These are phyloP conservation scores for Taphrorychus bicolor DNA, from an alignment of 2,888 invertebrate species.

Conservation along the genomic window DNA sequence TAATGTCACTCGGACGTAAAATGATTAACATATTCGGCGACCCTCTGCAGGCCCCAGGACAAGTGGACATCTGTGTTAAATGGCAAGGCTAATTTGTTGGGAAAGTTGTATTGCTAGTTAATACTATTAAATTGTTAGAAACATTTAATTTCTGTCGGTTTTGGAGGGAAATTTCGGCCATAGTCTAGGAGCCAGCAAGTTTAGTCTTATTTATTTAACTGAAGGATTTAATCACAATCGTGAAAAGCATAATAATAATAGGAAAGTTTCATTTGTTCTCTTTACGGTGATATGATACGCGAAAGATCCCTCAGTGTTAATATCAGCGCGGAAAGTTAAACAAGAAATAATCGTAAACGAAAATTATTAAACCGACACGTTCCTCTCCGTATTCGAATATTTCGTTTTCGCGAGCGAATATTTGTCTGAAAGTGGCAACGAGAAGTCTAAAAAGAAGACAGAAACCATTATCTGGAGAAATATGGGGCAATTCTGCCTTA, in stretches of 20 bases:
- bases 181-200: not conserved
- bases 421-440: conserved; percentile 40
- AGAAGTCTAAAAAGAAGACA: conserved; percentile 42
- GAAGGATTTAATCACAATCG: not conserved
- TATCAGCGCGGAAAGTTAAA: conserved; percentile 28
- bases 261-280: not conserved
- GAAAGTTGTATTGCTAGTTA: conserved; percentile 38
- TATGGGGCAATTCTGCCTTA: conserved; percentile 48
- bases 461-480: conserved; percentile 46
- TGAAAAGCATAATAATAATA: not conserved
- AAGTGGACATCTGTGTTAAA: conserved; percentile 43
- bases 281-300: not conserved
- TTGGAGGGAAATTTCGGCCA: not conserved
- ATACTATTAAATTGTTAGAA: conserved; percentile 34
- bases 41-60: conserved; percentile 36
- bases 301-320: conserved; percentile 8
- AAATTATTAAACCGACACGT: conserved; percentile 38
- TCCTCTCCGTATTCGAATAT: conserved; percentile 29
- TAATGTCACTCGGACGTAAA: conserved; percentile 41
- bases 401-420: conserved; percentile 36
- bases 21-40: conserved; percentile 42
- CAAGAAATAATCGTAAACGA: conserved; percentile 39
- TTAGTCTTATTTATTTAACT: not conserved
- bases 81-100: conserved; percentile 41
- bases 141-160: conserved; percentile 28